Evolutionary conservation across 2,888 invertebrate genomes (phyloP), one percentile per base, ranked within the genome.

Genomic region (Ischnura elegans): DNA sequence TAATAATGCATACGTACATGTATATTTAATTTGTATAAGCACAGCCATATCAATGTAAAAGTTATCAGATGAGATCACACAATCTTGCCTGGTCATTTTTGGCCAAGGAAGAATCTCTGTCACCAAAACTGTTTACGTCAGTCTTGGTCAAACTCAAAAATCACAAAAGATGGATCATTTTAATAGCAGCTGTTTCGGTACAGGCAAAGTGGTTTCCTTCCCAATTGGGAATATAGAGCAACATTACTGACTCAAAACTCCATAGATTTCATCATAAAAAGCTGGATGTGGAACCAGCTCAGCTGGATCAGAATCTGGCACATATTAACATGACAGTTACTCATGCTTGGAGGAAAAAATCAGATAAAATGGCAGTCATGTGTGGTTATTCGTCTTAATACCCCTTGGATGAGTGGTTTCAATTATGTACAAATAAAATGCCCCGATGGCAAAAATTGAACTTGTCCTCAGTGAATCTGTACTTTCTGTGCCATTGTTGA

Each of bases 21-120:
- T 76, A 76, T 76, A 76, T 76, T 36, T 76, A 76, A 76, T 76
- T 36, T 76, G 36, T 76, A 76, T 90, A 90, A 90, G 90, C 90
- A 90, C 90, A 90, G 90, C 90, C 90, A 43, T 90, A 90, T 90
- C 36, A 76, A 76, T 76, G 29, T 61, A 42, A 90, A 90, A 6
- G 61, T 90, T 61, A 90, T 51, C 36, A 90, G 90, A 90, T 90
- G 90, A 90, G 90, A 90, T 90, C 90, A 90, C 90, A 90, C 43
- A 90, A 61, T 45, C 90, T 90, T 36, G 25, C 90, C 66, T 43
- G 43, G 61, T 61, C 55, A 61, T 90, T 61, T 87, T 45, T 61
- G 66, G 61, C 43, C 61, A 90, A 90, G 61, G 61, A 90, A 86
- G 61, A 43, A 42, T 66, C 43, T 25, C 36, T 25, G 29, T 55